Evolutionary conservation across 2,113 vertebrate genomes (phyloP).

Genomic region (Accipiter virgatus): DNA sequence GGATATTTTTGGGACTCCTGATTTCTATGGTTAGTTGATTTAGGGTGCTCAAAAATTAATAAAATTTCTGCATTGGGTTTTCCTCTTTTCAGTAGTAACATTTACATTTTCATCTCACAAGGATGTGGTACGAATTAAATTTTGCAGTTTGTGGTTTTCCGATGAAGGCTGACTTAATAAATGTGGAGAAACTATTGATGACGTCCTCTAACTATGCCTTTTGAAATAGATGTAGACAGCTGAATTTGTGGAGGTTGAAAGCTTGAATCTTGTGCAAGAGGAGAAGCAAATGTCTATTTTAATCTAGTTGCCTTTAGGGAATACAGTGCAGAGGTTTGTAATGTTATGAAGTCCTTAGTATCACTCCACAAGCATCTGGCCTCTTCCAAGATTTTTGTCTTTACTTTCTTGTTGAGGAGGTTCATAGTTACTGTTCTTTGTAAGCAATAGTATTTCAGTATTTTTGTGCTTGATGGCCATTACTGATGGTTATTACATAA

Average conservation of each 20-base stretch:
- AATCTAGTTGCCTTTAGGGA: background rate
- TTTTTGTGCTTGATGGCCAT: background rate
- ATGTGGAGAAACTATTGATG: background rate
- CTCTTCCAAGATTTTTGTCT: background rate
- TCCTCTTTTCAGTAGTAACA: background rate
- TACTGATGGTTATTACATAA: background rate
- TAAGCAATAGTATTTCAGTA: background rate
- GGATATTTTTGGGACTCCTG: background rate
- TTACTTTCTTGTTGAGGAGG: background rate
- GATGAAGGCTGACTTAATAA: background rate
- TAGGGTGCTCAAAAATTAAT: background rate
- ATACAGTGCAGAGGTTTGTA: background rate
- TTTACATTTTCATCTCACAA: background rate
- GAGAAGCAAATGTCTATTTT: background rate
- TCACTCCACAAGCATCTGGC: background rate
- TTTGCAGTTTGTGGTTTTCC: conserved; percentile 17
- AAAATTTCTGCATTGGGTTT: background rate
- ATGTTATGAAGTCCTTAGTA: background rate
- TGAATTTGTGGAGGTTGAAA: background rate
- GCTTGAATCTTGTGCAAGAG: background rate
- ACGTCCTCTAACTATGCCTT: background rate
- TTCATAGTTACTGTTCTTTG: background rate
- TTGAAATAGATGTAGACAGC: background rate
- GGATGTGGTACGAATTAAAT: background rate
- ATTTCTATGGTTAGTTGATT: background rate